Base-by-base conservation (phyloP, 2,113 vertebrate species). In the Glaucomys volans region DNA sequence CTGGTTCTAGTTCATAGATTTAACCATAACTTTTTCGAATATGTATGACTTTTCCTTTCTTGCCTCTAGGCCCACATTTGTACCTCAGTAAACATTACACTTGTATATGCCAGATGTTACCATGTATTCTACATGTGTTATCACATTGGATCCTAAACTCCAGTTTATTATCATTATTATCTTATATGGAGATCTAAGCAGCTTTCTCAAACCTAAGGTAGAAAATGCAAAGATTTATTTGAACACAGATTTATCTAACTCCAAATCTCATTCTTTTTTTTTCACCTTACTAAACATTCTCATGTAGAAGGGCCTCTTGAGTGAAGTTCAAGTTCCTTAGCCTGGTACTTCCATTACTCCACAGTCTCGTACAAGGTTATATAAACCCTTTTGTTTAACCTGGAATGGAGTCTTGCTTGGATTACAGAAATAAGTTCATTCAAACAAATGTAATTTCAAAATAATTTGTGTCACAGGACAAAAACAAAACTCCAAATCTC, bases 21-120 rank as follows among this genome's bases (percentile, higher is more conserved):
- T 90, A 42, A 93, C 28, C 20, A 79, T 35, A 5, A 85, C 62
- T 75, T 95, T 71, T 89, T 92, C 30, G 94, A 91, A 35, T 42
- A 69, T 50, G 13, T 59, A 37, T 79, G 37, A 18, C 26, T 26
- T 72, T 30, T 37, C 12, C 12, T 52, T 80, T 37, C 14, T 93
- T 47, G 59, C 2, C 40, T 67, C 40, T 54, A 35, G 8, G 26
- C 11, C 40, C n/a, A 75, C 5, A 69, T 69, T 75, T 92, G 28
- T 80, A 10, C 75, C 26, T 37, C 5, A 16, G 2, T 52, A 80
- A 91, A 44, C 40, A 81, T 22, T 50, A 52, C 0, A n/a, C 9
- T 77, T 74, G 24, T 17, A 22, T 74, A 28, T 57, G 57, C 9
- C 30, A 57, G 12, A 22, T 69, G 32, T 32, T 18, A 80, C 26